Evolutionary conservation across 2,797 vertebrate species (phyloP), one percentile per base, ranked within the genome.

Genomic region (Poeciliopsis presidionis): DNA sequence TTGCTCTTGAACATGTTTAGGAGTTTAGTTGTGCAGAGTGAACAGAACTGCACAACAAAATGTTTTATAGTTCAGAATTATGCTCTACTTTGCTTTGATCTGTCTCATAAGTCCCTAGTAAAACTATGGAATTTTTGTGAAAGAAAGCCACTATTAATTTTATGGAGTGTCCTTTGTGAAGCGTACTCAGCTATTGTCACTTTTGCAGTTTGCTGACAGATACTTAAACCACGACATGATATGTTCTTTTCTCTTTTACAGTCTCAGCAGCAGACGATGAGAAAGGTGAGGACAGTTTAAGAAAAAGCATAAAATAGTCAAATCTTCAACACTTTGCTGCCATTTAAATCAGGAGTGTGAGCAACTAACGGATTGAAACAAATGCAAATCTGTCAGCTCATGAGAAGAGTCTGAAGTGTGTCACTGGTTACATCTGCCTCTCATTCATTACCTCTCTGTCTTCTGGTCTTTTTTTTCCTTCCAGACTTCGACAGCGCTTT

Each of bases 401-500:
- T n/a, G 75, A 87, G 75, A 70, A 16, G 47, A 85, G 82, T 75
- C 59, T 90, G 77, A 88, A 87, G 86, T 81, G 74, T 84, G 86
- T 90, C 87, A 80, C 57, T 80, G 77, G 65, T 12, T 81, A 82
- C 81, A 88, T 85, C 65, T 91, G 74, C 72, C 51, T 83, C 82
- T 90, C 78, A 83, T 88, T 81, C 79, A 8, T 86, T 72, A 78
- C 67, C 70, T 43, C 45, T 86, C 51, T 87, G 36, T 65, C 55
- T 47, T 30, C 46, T 30, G 43, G 22, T 70, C 25, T 75, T 78
- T 88, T 30, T 43, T 43, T 73, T 90, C 74, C 78, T 59, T 3
- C 30, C 91, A 94, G 95, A 95, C 81, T 84, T 86, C 61, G 92
- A 96, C 94, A 94, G 91, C 53, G 90, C 89, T 70, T 96, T 96